Conservation (phyloP, 2,888 invertebrate genomes). For the Spisula subtruncata region DNA sequence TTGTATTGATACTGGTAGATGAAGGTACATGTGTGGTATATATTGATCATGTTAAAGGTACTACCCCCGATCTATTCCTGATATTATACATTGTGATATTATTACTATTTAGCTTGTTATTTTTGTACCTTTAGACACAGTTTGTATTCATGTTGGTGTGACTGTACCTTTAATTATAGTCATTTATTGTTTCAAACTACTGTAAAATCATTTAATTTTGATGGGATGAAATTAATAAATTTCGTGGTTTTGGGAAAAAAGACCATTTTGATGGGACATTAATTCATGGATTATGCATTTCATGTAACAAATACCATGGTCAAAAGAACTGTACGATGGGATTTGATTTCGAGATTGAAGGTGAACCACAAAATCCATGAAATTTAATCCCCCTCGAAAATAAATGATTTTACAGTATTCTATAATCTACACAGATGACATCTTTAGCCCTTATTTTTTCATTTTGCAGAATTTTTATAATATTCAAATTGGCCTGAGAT, state of each 20-base stretch:
- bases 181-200: neutral
- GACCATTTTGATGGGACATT: no score
- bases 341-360: no score
- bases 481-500: no score
- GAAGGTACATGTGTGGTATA: neutral
- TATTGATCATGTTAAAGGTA: constrained; percentile 20
- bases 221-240: no score
- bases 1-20: constrained; percentile 3
- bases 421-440: neutral
- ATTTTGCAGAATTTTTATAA: neutral
- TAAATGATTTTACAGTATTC: no score
- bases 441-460: neutral
- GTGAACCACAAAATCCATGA: no score
- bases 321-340: no score
- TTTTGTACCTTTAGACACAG: constrained; percentile 28
- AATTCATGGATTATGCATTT: no score
- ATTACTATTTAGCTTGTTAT: constrained; percentile 18
- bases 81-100: constrained; percentile 25
- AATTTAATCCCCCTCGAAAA: no score
- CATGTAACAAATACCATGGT: no score
- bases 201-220: no score
- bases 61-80: constrained; percentile 20
- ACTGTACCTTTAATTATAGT: constrained; percentile 1
- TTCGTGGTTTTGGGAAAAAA: no score
- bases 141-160: constrained; percentile 17